A percentile compares a stretch with the other conserved stretches of the same genome.
These are phyloP conservation scores for Neosilurus mollespiculum DNA, from an alignment of 2,797 vertebrate species.

Conservation along the genomic window DNA sequence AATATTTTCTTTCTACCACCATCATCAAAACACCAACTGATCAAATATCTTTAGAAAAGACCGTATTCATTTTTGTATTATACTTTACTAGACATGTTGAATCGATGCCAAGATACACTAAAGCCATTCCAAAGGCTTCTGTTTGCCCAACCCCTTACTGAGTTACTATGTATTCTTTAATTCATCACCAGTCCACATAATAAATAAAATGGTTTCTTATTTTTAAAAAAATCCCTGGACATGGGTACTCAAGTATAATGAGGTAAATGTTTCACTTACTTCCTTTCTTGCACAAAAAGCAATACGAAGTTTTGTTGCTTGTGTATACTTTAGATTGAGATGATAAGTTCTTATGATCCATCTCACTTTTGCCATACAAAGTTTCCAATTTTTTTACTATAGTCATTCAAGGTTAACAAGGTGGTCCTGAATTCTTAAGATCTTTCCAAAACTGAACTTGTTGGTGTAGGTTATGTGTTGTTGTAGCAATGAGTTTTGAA, in stretches of 20 bases:
- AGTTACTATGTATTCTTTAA: neutral
- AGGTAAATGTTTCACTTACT: neutral
- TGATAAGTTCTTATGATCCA: neutral
- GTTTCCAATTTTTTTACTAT: neutral
- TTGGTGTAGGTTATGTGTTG: slow-evolving; percentile 43
- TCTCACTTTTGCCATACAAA: neutral
- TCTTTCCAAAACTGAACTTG: slow-evolving; percentile 56
- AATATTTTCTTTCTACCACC: neutral
- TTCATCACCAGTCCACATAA: neutral
- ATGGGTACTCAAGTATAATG: neutral
- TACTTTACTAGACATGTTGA: neutral
- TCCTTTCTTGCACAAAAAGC: neutral
- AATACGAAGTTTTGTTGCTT: neutral
- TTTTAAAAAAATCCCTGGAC: neutral
- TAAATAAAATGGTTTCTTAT: neutral
- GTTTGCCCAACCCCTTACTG: neutral
- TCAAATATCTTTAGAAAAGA: neutral
- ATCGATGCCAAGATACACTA: neutral
- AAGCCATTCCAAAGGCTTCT: neutral
- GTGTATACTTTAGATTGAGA: neutral
- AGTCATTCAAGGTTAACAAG: slow-evolving; percentile 37
- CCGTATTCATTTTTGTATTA: neutral
- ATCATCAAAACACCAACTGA: neutral
- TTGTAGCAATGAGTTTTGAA: slow-evolving; percentile 58
- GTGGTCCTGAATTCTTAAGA: slow-evolving; percentile 52